Evolutionary conservation across 1,140 invertebrate genomes (phyloP).

Genomic region (Zeugodacus cucurbitae): DNA sequence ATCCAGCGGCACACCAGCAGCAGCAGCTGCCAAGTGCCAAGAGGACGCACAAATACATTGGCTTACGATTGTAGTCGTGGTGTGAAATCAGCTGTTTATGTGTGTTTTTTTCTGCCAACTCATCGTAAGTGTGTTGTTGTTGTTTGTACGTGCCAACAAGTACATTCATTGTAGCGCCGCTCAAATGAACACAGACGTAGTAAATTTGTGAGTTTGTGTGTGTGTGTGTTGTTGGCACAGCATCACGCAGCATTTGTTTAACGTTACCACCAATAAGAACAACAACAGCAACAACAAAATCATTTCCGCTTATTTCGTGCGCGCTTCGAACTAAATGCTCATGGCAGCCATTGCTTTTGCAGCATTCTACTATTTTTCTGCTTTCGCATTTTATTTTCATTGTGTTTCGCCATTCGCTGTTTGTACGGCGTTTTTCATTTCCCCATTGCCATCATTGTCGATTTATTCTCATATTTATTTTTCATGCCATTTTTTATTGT

Average conservation of each 20-base stretch:
- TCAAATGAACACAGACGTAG: neutral
- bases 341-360: constrained; percentile 17
- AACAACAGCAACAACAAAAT: neutral
- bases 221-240: neutral
- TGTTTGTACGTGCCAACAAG: constrained; percentile 25
- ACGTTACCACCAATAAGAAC: neutral
- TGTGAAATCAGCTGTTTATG: constrained; percentile 6
- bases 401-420: neutral
- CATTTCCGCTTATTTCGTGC: constrained; percentile 13
- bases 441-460: constrained; percentile 2
- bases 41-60: neutral
- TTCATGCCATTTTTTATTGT: neutral
- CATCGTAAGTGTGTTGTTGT: neutral
- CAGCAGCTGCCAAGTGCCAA: neutral
- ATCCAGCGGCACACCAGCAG: neutral
- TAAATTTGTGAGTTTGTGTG: neutral
- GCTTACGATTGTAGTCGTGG: neutral
- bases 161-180: neutral
- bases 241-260: neutral
- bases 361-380: neutral
- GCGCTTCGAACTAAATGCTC: neutral
- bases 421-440: neutral
- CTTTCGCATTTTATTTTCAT: neutral
- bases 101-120: neutral
- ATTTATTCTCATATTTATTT: constrained; percentile 20